Evolutionary conservation across 2,888 invertebrate species (phyloP).

Genomic region (Cantharis flavilabris): DNA sequence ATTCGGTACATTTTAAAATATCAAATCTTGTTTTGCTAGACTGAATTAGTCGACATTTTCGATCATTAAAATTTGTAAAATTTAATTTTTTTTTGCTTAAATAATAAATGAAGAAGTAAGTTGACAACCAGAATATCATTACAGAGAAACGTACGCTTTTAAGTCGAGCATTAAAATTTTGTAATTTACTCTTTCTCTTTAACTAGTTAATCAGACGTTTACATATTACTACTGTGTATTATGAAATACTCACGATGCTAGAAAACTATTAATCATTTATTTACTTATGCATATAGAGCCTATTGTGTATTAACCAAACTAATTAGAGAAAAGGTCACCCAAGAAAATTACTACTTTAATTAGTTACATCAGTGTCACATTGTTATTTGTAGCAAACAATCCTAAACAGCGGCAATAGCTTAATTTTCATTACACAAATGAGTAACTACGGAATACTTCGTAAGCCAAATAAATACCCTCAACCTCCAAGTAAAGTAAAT

Average conservation of each 20-base stretch:
- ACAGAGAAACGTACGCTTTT: background rate
- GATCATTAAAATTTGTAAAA: background rate
- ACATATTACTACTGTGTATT: background rate
- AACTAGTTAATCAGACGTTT: background rate
- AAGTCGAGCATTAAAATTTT: background rate
- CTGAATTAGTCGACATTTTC: background rate
- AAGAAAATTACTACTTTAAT: conserved; percentile 17
- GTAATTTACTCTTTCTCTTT: background rate
- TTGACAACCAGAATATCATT: background rate
- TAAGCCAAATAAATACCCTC: background rate
- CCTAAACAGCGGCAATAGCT: background rate
- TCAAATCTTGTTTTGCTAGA: background rate
- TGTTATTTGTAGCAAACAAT: background rate
- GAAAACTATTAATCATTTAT: background rate
- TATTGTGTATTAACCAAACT: conserved; percentile 7
- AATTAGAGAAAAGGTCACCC: conserved; percentile 16
- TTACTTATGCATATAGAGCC: background rate
- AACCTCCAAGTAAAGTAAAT: background rate
- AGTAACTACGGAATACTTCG: background rate
- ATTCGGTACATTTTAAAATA: background rate
- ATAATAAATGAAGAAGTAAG: background rate
- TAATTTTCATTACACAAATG: background rate
- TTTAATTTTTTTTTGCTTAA: background rate
- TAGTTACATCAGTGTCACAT: conserved; percentile 20
- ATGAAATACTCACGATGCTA: background rate